Base-by-base conservation (phyloP, 2,797 vertebrate species). In the Iguana delicatissima region DNA sequence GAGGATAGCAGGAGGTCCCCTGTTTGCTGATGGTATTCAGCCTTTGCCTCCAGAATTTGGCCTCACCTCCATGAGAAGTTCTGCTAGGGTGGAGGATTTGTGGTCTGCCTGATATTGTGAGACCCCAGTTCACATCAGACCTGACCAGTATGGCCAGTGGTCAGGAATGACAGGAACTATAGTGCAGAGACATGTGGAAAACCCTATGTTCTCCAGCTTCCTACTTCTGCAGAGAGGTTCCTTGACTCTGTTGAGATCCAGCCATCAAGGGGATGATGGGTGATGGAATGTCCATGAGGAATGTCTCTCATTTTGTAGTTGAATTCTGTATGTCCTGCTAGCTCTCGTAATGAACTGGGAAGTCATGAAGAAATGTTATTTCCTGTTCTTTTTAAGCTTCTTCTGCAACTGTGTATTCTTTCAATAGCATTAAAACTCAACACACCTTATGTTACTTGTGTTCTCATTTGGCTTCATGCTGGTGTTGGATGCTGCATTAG, bases 401-500 rank as follows among this genome's bases (percentile, higher is more conserved):
- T 9, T 69, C 67, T 69, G 26, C 18, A 69, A 29, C 9, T 69
- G 26, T 69, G 32, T 86, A 76, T 76, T 12, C 22, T 38, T 85
- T 38, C 52, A 74, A 57, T 38, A 32, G 32, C 29, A 86, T 57
- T 72, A 85, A 86, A 85, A 74, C 8, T 35, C n/a, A 74, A 0
- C 22, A 16, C 29, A 22, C 46, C 7, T 86, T 52, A 9, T 35
- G 38, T 35, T 29, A 8, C 12, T 74, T 52, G 69, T 86, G 84
- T 76, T 29, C n/a, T 76, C 5, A 18, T 74, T 57, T 26, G 57
- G n/a, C 24, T 57, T 74, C 57, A 29, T 26, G 42, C 9, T 29
- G 22, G 20, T 5, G 1, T 13, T 0, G 13, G 50, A 1, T 8
- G 18, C 29, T 13, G 12, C 26, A 26, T 18, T 7, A 3, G 13